phyloP scores from a whole-genome alignment of 2,797 vertebrate species.

The Gadopsis bispinosus region DNA sequence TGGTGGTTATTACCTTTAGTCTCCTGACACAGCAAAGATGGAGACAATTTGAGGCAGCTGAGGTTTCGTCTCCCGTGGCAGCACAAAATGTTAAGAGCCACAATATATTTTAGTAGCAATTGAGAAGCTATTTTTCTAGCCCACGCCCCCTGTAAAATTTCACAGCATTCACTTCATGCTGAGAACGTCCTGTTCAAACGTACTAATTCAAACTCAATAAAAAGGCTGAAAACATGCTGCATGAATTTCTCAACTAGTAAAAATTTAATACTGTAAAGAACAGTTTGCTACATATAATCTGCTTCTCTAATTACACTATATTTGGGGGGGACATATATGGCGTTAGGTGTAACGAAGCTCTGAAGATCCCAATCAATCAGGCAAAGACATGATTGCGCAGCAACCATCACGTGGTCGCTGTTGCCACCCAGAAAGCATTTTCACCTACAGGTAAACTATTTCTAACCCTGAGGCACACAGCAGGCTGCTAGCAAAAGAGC shows the following conservation, averaged over 20 bases:
- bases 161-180: conserved; percentile 16
- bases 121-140: conserved; percentile 8
- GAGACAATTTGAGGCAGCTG: neutral
- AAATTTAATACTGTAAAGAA: neutral
- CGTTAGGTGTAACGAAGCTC: neutral
- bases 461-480: conserved; percentile 2
- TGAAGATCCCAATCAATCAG: neutral
- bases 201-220: neutral
- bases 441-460: conserved; percentile 14
- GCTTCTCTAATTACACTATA: neutral
- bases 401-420: neutral
- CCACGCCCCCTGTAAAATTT: conserved; percentile 11
- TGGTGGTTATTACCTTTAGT: neutral
- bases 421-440: conserved; percentile 9
- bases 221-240: neutral
- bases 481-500: conserved; percentile 11
- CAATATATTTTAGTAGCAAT: conserved; percentile 21
- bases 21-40: neutral
- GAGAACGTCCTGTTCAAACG: neutral
- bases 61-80: neutral
- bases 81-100: conserved; percentile 3
- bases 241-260: neutral
- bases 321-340: neutral
- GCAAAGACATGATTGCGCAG: neutral
- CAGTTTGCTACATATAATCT: neutral